Evolutionary conservation across 2,888 invertebrate genomes (phyloP).

Genomic region (Teinopalpus imperialis): DNA sequence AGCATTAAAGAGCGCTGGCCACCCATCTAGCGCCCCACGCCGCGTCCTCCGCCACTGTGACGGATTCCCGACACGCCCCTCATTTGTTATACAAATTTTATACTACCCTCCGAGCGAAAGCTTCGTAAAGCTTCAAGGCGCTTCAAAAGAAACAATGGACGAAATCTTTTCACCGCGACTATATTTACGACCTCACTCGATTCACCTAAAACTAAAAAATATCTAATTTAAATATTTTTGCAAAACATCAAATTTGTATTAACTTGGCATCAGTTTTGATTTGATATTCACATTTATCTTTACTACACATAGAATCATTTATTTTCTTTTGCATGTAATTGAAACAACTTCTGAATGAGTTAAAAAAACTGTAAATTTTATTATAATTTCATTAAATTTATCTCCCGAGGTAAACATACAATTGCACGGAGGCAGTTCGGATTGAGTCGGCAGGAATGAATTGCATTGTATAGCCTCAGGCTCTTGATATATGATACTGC

Average conservation of each 20-base stretch:
- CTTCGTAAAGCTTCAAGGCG: slow-evolving; percentile 45
- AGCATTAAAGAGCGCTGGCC: slow-evolving; percentile 44
- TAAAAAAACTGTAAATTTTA: slow-evolving; percentile 3
- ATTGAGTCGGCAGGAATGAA: slow-evolving; percentile 72
- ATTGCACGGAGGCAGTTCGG: slow-evolving; percentile 67
- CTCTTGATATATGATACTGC: slow-evolving; percentile 46
- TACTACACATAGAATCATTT: neutral
- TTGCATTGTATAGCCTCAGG: slow-evolving; percentile 54
- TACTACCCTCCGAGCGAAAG: slow-evolving; percentile 78
- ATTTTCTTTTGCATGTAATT: slow-evolving; percentile 1
- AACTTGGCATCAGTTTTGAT: neutral
- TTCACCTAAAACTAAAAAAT: slow-evolving; percentile 25
- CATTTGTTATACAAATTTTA: slow-evolving; percentile 82
- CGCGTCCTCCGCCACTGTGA: slow-evolving; percentile 71
- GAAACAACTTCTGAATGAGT: slow-evolving; percentile 6
- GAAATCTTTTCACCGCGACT: slow-evolving; percentile 26
- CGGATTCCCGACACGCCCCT: slow-evolving; percentile 77
- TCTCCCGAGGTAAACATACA: slow-evolving; percentile 69
- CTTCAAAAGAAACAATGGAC: slow-evolving; percentile 57
- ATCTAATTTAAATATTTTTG: slow-evolving; percentile 13
- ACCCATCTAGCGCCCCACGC: slow-evolving; percentile 77
- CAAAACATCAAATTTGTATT: neutral
- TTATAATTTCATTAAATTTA: slow-evolving; percentile 68
- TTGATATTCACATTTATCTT: neutral
- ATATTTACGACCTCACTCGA: slow-evolving; percentile 27